Evolutionary conservation across 2,113 vertebrate species (phyloP), one percentile per base, ranked within the genome.

Genomic region (Narcine bancroftii): DNA sequence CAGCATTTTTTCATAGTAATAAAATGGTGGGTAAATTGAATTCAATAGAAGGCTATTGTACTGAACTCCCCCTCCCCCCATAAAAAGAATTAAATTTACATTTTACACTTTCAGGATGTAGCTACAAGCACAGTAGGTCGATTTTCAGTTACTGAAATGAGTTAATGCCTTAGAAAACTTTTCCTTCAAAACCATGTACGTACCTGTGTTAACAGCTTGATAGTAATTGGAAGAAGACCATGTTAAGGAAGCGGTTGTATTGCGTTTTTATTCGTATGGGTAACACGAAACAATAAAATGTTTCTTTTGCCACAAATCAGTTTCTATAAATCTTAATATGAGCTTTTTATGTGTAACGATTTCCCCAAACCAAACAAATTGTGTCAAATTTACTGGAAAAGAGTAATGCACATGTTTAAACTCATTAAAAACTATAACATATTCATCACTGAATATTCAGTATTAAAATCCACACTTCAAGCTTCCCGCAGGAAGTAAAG

Each of bases 181-280:
- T 89, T 65, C 85, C 85, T 65, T 65, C 56, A 42, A 91, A 89
- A 47, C 89, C 26, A 69, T 45, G 65, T 91, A 89, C 24, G 63
- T 89, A 89, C 60, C 60, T n/a, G 36, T 89, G 63, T 69, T 69
- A 69, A 91, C 89, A 24, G 42, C 65, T 91, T n/a, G 26, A 91
- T 69, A 45, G 42, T 42, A 63, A 63, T 91, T 91, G 39, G 89
- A 33, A 53, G 71, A 91, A 89, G 71, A 69, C 21, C 47, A 91
- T 42, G 60, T 91, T 47, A 69, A 91, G 65, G 42, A 91, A 69
- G 65, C 29, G 60, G 39, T 91, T n/a, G 89, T 91, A 91, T 69
- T 91, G 63, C 89, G 11, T 91, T 91, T 91, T 91, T 91, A 91
- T 91, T 91, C 71, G 89, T 91, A 91, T 45, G 63, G 42, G 69